These are phyloP conservation scores for Podarcis raffonei DNA, from an alignment of 2,113 vertebrate species.

Conservation along the genomic window DNA sequence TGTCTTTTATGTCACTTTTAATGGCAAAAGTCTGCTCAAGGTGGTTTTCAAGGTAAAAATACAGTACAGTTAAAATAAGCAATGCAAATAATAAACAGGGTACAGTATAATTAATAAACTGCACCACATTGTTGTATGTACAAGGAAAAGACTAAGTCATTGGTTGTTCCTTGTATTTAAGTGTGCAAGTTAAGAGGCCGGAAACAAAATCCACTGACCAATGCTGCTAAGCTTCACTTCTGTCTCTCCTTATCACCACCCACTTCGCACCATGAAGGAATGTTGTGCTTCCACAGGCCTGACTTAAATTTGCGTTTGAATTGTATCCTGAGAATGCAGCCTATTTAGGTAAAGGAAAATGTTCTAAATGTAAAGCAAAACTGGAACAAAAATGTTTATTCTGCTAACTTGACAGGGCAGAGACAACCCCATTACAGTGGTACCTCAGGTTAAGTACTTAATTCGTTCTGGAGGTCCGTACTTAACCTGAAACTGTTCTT, in stretches of 20 bases:
- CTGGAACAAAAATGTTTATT: not conserved
- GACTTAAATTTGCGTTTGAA: not conserved
- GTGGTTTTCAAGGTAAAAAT: no score
- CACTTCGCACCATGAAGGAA: not conserved
- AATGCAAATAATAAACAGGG: no score
- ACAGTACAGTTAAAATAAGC: no score
- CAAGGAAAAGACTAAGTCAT: not conserved
- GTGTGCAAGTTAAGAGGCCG: not conserved
- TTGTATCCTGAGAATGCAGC: slow-evolving; percentile 6
- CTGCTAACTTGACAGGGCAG: not conserved
- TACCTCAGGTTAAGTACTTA: no score
- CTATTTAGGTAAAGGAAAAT: not conserved
- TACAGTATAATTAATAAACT: no score
- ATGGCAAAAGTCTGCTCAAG: no score
- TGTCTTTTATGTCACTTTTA: no score
- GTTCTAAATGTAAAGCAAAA: not conserved
- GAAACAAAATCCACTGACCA: not conserved
- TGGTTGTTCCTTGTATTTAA: not conserved
- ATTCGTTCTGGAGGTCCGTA: no score
- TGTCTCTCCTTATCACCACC: not conserved
- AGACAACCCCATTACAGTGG: not conserved
- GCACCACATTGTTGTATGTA: no score
- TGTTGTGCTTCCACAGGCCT: not conserved
- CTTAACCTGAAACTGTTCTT: no score
- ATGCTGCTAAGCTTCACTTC: not conserved